Percentiles rank a stretch among this genome's conserved stretches.
These are phyloP conservation scores for Coreoperca whiteheadi DNA, from an alignment of 2,113 vertebrate genomes.

Conservation along the genomic window DNA sequence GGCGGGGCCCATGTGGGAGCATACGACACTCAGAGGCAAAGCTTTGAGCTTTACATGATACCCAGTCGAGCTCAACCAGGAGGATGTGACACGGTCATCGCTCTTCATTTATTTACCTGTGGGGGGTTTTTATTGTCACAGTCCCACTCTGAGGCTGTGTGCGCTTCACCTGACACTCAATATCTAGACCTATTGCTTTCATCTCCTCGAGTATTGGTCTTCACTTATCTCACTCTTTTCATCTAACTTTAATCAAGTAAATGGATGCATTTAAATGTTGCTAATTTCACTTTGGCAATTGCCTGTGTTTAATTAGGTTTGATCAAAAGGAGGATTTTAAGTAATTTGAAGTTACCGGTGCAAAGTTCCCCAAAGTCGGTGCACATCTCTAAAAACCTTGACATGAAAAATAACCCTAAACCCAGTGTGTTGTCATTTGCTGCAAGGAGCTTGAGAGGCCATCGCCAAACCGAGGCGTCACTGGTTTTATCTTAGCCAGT, in stretches of 20 bases:
- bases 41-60: constrained; percentile 83
- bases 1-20: constrained; percentile 64
- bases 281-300: constrained; percentile 86
- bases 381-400: constrained; percentile 46
- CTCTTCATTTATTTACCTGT: constrained; percentile 87
- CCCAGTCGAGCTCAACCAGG: constrained; percentile 78
- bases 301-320: constrained; percentile 84
- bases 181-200: constrained; percentile 81
- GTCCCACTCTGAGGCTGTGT: constrained; percentile 52
- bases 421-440: neutral
- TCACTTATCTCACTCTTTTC: constrained; percentile 83
- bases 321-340: constrained; percentile 80
- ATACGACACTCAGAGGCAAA: constrained; percentile 64
- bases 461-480: neutral
- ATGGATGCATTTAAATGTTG: constrained; percentile 86
- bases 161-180: constrained; percentile 80
- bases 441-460: neutral
- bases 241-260: constrained; percentile 88
- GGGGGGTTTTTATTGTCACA: constrained; percentile 60
- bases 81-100: constrained; percentile 78
- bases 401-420: constrained; percentile 48
- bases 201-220: constrained; percentile 78
- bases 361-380: constrained; percentile 57
- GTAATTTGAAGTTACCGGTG: constrained; percentile 77
- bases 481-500: neutral